Conservation (phyloP, 2,888 invertebrate genomes). For the Ferdinandea cuprea region DNA sequence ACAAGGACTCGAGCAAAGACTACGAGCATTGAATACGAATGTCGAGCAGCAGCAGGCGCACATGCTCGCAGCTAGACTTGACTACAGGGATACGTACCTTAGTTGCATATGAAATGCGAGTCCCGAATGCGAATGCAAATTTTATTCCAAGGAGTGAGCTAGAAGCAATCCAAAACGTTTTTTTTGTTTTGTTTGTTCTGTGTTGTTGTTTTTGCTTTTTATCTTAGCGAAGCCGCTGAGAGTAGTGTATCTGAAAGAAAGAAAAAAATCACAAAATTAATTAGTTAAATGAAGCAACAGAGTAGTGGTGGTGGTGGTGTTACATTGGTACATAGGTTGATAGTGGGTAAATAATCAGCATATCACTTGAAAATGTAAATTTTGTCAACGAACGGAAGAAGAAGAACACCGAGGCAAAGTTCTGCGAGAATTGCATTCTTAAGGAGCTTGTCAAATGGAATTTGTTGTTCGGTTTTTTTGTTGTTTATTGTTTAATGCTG, state of each 20-base stretch:
- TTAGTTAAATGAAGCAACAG: conserved; percentile 74
- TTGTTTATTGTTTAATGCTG: conserved; percentile 59
- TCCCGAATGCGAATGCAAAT: conserved; percentile 69
- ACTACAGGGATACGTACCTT: conserved; percentile 63
- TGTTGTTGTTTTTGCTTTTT: conserved; percentile 14
- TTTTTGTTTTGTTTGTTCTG: no score
- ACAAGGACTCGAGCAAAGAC: conserved; percentile 41
- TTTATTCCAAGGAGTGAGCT: conserved; percentile 63
- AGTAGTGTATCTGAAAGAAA: conserved; percentile 60
- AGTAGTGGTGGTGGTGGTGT: conserved; percentile 18
- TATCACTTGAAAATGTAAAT: conserved; percentile 71
- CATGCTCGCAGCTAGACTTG: conserved; percentile 18
- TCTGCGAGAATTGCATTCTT: conserved; percentile 54
- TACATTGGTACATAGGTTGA: background rate
- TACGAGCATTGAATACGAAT: conserved; percentile 56
- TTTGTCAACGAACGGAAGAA: conserved; percentile 34
- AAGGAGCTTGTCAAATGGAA: conserved; percentile 59
- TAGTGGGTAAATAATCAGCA: conserved; percentile 60
- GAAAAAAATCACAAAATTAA: conserved; percentile 65
- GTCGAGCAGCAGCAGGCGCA: conserved; percentile 6
- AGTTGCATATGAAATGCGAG: conserved; percentile 68
- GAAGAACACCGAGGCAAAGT: conserved; percentile 27
- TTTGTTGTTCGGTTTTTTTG: conserved; percentile 60
- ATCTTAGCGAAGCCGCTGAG: conserved; percentile 38
- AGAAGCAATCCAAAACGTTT: conserved; percentile 59